Conservation (phyloP, 2,113 vertebrate genomes). For the Bufo gargarizans region DNA sequence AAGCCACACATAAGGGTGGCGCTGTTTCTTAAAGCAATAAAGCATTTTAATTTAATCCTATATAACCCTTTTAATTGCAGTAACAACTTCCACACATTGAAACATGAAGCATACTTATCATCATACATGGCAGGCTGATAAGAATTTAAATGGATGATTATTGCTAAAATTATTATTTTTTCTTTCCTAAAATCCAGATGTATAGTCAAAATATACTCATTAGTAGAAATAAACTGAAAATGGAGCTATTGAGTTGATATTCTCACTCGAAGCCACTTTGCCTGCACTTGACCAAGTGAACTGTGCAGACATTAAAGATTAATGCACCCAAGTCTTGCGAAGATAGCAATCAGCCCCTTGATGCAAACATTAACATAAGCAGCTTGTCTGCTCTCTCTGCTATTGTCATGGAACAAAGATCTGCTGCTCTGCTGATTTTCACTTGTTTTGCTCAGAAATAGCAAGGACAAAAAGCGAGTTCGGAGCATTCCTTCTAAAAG, state of each 20-base stretch:
- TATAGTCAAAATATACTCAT: conserved; percentile 20
- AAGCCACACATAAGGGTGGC: background rate
- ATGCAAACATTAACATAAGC: conserved; percentile 59
- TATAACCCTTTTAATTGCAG: background rate
- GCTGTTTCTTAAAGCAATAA: background rate
- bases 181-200: conserved; percentile 41
- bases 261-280: conserved; percentile 49
- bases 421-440: conserved; percentile 55
- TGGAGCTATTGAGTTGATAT: conserved; percentile 43
- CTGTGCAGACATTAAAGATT: conserved; percentile 49
- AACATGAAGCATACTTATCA: background rate
- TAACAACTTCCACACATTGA: background rate
- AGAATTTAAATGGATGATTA: background rate
- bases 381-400: conserved; percentile 54
- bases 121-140: background rate
- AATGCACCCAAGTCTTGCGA: conserved; percentile 54
- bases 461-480: conserved; percentile 52
- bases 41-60: background rate
- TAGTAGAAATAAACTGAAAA: conserved; percentile 24
- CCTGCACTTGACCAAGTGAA: conserved; percentile 56
- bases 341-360: conserved; percentile 58
- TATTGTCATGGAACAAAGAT: conserved; percentile 59
- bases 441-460: conserved; percentile 58
- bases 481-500: conserved; percentile 47
- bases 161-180: background rate